phyloP scores from a whole-genome alignment of 2,797 vertebrate genomes.

The Lacerta bilineata region DNA sequence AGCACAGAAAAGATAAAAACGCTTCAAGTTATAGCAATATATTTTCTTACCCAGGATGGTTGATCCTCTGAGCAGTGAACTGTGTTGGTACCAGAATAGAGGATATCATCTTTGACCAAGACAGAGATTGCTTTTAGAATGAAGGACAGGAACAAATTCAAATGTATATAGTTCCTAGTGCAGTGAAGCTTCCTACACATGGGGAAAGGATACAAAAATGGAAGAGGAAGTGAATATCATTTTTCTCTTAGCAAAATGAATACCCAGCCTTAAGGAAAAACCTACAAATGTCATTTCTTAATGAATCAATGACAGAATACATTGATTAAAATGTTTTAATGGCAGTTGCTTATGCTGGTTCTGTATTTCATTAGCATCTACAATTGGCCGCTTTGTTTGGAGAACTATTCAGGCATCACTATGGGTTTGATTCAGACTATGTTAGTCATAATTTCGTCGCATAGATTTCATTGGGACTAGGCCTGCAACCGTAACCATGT shows the following conservation, averaged over 20 bases:
- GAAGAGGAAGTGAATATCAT: constrained; percentile 39
- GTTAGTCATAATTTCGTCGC: too few species aligned
- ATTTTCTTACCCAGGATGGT: constrained; percentile 81
- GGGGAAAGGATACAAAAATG: constrained; percentile 44
- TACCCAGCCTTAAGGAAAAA: too few species aligned
- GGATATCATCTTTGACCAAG: constrained; percentile 89
- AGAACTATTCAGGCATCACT: too few species aligned
- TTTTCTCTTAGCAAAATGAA: neutral
- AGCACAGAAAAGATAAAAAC: constrained; percentile 21
- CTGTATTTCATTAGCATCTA: too few species aligned
- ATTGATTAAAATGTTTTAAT: neutral
- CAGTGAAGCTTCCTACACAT: constrained; percentile 90
- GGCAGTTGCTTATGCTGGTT: neutral
- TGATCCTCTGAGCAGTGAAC: constrained; percentile 81
- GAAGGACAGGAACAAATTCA: constrained; percentile 95
- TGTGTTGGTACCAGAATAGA: constrained; percentile 85
- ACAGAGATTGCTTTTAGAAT: constrained; percentile 91
- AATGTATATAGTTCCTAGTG: constrained; percentile 94
- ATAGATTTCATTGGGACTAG: too few species aligned
- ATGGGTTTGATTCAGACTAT: too few species aligned
- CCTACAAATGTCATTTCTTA: neutral
- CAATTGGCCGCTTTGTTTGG: too few species aligned
- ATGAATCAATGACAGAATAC: neutral
- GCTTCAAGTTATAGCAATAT: constrained; percentile 9
- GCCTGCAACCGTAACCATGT: too few species aligned